phyloP scores from a whole-genome alignment of 2,888 invertebrate genomes.

The Chrysodeixis includens region DNA sequence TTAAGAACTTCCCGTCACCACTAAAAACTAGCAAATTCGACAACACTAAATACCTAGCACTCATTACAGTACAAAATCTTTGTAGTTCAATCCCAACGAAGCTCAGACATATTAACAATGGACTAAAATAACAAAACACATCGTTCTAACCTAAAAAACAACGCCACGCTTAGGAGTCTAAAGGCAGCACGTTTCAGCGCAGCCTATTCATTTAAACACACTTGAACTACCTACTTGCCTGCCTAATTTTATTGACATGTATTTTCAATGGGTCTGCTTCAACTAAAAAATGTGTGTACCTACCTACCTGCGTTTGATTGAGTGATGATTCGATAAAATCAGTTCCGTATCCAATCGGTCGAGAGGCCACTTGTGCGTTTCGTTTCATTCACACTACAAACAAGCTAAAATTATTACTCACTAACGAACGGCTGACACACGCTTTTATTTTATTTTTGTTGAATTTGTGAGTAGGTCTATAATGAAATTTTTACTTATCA shows the following conservation, averaged over 20 bases:
- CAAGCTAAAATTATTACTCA: conserved; percentile 64
- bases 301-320: conserved; percentile 65
- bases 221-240: conserved; percentile 49
- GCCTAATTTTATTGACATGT: conserved; percentile 63
- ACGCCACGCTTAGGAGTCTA: not conserved
- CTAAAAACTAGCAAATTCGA: no score
- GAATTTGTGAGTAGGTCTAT: conserved; percentile 29
- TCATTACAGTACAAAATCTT: no score
- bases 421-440: conserved; percentile 51
- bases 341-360: conserved; percentile 60
- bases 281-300: conserved; percentile 55
- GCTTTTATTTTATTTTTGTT: conserved; percentile 45
- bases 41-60: no score
- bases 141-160: not conserved
- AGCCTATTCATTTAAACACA: conserved; percentile 30
- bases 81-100: no score
- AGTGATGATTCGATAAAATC: conserved; percentile 71
- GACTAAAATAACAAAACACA: not conserved
- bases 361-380: conserved; percentile 70
- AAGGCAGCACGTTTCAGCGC: conserved; percentile 8
- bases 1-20: no score
- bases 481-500: conserved; percentile 15
- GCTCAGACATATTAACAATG: not conserved
- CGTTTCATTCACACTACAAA: conserved; percentile 67
- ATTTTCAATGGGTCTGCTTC: conserved; percentile 52